Evolutionary conservation across 1,140 invertebrate species (phyloP).

Genomic region (Apis mellifera): Amel_HAv3.1 CM009937.2:2875001-2875500

Average conservation of each 20-base stretch:
- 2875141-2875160: slow-evolving; percentile 44
- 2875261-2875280: slow-evolving; percentile 24
- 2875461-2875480: background rate
- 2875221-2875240: slow-evolving; percentile 64
- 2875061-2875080: no score
- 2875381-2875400: background rate
- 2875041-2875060: background rate
- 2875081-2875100: background rate
- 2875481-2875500: background rate
- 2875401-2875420: background rate
- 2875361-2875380: slow-evolving; percentile 10
- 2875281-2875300: slow-evolving; percentile 33
- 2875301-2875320: slow-evolving; percentile 48
- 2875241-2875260: slow-evolving; percentile 43
- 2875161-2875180: slow-evolving; percentile 63
- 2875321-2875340: slow-evolving; percentile 20
- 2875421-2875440: background rate
- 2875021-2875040: background rate
- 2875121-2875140: slow-evolving; percentile 24
- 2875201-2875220: slow-evolving; percentile 46
- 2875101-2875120: slow-evolving; percentile 5
- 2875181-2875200: slow-evolving; percentile 63
- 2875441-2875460: background rate
- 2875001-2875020: background rate
- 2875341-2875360: slow-evolving; percentile 21